These are phyloP conservation scores for Valencia hispanica DNA, from an alignment of 2,797 vertebrate species.

Conservation along the genomic window DNA sequence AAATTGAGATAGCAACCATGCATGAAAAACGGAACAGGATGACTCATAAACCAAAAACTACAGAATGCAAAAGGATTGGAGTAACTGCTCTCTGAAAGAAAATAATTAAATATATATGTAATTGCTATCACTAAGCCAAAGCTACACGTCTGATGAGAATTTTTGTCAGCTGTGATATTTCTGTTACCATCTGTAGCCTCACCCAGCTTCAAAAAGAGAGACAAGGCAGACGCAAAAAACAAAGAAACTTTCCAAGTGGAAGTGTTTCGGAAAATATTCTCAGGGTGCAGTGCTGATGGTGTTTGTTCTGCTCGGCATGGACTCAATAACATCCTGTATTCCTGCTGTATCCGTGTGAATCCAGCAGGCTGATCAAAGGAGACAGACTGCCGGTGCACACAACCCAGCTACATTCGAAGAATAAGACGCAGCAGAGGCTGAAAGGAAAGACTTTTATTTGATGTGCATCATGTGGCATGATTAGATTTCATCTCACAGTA, in stretches of 20 bases:
- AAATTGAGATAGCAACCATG: neutral
- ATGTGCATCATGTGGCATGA: slow-evolving; percentile 33
- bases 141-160: slow-evolving; percentile 1
- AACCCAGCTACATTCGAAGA: slow-evolving; percentile 40
- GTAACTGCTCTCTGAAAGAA: neutral
- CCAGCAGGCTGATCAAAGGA: slow-evolving; percentile 61
- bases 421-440: slow-evolving; percentile 39
- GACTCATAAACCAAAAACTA: neutral
- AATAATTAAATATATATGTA: neutral
- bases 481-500: slow-evolving; percentile 34
- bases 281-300: slow-evolving; percentile 28
- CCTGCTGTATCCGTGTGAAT: slow-evolving; percentile 48
- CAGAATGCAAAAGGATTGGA: neutral
- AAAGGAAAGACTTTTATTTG: slow-evolving; percentile 52
- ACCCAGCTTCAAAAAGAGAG: slow-evolving; percentile 20
- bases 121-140: neutral
- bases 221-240: neutral
- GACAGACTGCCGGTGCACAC: slow-evolving; percentile 39
- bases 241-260: slow-evolving; percentile 34
- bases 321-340: slow-evolving; percentile 47
- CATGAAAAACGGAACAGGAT: neutral
- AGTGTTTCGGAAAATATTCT: slow-evolving; percentile 42
- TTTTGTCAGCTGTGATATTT: slow-evolving; percentile 21
- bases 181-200: neutral
- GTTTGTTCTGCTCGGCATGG: slow-evolving; percentile 62